Evolutionary conservation across 2,113 vertebrate genomes (phyloP).

Genomic region (Xiphorhynchus elegans): DNA sequence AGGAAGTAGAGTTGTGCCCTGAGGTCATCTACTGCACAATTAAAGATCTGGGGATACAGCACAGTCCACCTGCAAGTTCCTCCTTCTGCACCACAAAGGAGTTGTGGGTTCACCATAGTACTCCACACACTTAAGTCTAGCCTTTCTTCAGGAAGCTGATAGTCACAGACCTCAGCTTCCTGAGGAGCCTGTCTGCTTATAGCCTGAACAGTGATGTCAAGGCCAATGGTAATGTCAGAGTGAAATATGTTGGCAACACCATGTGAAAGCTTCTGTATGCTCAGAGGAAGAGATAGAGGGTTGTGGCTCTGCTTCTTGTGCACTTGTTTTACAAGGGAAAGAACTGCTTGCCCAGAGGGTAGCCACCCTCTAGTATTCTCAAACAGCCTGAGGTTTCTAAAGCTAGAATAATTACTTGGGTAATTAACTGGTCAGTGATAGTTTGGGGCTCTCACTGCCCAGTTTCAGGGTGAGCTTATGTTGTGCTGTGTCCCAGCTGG

Average conservation of each 20-base stretch:
- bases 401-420: background rate
- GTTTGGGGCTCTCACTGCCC: background rate
- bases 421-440: background rate
- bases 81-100: slow-evolving; percentile 51
- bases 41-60: background rate
- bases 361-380: background rate
- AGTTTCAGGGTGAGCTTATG: background rate
- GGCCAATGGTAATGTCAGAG: background rate
- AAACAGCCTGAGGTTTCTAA: background rate
- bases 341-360: background rate
- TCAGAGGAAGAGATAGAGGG: background rate
- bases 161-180: background rate
- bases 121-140: background rate
- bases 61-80: background rate
- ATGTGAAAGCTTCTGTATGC: background rate
- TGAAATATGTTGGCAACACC: background rate
- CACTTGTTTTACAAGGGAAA: background rate
- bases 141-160: background rate
- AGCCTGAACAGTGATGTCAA: slow-evolving; percentile 5
- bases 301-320: rapidly evolving
- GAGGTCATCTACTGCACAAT: slow-evolving; percentile 34
- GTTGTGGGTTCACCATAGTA: background rate
- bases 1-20: slow-evolving; percentile 38
- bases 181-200: background rate
- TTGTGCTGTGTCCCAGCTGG: background rate